phyloP scores from a whole-genome alignment of 2,797 vertebrate species.

The Thalassophryne amazonica region DNA sequence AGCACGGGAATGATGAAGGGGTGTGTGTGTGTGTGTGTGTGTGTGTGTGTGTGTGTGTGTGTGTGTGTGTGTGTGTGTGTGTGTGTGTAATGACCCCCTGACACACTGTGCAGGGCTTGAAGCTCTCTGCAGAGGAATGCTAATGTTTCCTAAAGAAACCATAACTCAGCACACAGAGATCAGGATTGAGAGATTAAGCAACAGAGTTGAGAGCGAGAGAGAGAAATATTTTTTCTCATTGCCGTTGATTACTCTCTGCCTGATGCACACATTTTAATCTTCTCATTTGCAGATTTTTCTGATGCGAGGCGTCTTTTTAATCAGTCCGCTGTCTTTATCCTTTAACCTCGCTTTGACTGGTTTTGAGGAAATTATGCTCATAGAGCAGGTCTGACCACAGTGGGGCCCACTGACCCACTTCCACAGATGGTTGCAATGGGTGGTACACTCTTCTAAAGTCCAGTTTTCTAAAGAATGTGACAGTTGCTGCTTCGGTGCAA shows the following conservation, averaged over 20 bases:
- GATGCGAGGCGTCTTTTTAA: constrained; percentile 18
- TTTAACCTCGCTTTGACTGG: constrained; percentile 8
- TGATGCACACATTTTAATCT: constrained; percentile 2
- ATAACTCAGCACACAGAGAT: constrained; percentile 52
- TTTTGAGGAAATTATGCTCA: constrained; percentile 4
- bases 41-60: constrained; percentile 16
- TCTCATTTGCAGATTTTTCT: constrained; percentile 20
- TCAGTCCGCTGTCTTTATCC: constrained; percentile 9
- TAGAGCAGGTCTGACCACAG: background rate
- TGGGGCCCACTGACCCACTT: constrained; percentile 19
- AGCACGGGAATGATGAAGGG: constrained; percentile 23
- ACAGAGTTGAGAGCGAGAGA: background rate
- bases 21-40: too few species aligned
- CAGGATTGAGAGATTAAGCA: constrained; percentile 29
- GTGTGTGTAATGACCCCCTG: constrained; percentile 36
- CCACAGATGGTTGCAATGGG: background rate
- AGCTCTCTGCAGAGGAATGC: constrained; percentile 66
- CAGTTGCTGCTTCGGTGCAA: background rate
- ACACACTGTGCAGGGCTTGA: constrained; percentile 48
- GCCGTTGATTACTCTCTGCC: constrained; percentile 5
- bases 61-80: constrained; percentile 26
- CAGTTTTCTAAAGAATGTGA: background rate
- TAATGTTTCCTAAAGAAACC: constrained; percentile 64
- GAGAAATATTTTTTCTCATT: constrained; percentile 16
- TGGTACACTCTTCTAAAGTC: background rate